A percentile compares a stretch with the other conserved stretches of the same genome.
phyloP scores from a whole-genome alignment of 1,140 invertebrate species.

The Pteromalus puparum region DNA sequence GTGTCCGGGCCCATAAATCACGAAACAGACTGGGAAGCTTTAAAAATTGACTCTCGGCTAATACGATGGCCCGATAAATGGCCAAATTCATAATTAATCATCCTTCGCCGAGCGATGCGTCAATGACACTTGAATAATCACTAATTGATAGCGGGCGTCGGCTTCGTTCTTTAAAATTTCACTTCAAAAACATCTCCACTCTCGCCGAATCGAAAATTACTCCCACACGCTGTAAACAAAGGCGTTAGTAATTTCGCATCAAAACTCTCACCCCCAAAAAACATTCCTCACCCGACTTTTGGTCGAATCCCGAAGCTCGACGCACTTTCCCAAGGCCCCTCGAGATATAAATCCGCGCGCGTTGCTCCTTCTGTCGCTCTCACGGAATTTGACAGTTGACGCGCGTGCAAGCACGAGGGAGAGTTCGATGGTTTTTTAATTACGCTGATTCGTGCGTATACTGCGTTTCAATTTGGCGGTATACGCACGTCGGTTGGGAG shows the following conservation, averaged over 20 bases:
- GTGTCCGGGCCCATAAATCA: no score
- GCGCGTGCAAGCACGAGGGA: not conserved
- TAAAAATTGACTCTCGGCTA: not conserved
- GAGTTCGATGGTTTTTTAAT: slow-evolving; percentile 44
- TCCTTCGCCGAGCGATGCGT: not conserved
- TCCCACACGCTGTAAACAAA: no score
- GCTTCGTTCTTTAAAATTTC: not conserved
- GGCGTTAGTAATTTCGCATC: not conserved
- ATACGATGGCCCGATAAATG: no score
- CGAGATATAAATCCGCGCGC: not conserved
- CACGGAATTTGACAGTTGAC: slow-evolving; percentile 41
- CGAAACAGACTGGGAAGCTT: no score
- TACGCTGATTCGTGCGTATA: slow-evolving; percentile 25
- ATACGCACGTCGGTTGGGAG: not conserved
- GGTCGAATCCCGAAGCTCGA: not conserved
- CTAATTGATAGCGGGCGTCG: not conserved
- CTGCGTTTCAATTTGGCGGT: not conserved
- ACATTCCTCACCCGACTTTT: not conserved
- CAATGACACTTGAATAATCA: not conserved
- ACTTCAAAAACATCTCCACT: no score
- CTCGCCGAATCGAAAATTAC: not conserved
- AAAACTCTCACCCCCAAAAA: not conserved
- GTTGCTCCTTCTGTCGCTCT: slow-evolving; percentile 19
- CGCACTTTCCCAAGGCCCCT: not conserved
- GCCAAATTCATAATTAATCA: not conserved